Percentiles rank a stretch among this genome's conserved stretches.
These are phyloP conservation scores for Hyperoplus immaculatus DNA, from an alignment of 2,797 vertebrate species.

Conservation along the genomic window DNA sequence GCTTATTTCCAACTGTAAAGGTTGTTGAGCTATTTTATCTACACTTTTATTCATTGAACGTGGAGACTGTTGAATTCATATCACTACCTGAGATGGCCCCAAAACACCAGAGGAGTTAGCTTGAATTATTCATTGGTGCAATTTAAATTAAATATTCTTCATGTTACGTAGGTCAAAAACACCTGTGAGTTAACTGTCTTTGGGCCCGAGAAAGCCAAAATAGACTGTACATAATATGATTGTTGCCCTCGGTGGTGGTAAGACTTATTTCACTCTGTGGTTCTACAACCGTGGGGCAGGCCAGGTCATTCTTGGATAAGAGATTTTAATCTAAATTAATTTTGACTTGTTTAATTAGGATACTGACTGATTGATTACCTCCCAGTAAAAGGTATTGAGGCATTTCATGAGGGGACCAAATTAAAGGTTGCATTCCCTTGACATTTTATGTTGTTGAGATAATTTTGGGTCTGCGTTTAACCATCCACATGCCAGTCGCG, in stretches of 20 bases:
- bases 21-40: conserved; percentile 53
- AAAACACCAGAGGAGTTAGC: conserved; percentile 59
- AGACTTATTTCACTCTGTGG: background rate
- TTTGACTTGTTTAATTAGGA: too few relatives aligned
- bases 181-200: background rate
- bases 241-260: background rate
- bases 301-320: background rate
- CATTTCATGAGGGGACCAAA: too few relatives aligned
- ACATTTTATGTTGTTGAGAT: too few relatives aligned
- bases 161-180: conserved; percentile 24
- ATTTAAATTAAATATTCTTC: conserved; percentile 49
- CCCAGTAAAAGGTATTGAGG: too few relatives aligned
- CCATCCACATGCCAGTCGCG: too few relatives aligned
- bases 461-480: too few relatives aligned
- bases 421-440: too few relatives aligned
- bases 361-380: too few relatives aligned
- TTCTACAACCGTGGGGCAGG: background rate
- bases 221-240: background rate
- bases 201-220: background rate
- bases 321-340: too few relatives aligned
- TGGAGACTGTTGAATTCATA: conserved; percentile 48
- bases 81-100: conserved; percentile 56
- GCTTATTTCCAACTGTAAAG: conserved; percentile 53
- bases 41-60: conserved; percentile 62
- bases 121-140: conserved; percentile 75